phyloP scores from a whole-genome alignment of 2,113 vertebrate genomes.

The Bungarus multicinctus region DNA sequence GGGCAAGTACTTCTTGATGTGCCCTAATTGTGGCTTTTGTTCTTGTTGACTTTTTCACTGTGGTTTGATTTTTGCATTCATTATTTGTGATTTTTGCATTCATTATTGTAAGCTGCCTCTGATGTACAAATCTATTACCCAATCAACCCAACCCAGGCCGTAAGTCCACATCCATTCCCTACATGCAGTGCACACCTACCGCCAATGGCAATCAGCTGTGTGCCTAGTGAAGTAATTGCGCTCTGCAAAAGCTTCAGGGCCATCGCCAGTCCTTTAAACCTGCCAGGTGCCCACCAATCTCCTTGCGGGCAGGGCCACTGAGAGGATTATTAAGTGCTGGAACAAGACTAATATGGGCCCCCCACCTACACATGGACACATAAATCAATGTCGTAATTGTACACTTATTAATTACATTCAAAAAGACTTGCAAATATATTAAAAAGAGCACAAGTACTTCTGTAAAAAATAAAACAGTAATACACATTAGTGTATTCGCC shows the following conservation, averaged over 20 bases:
- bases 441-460: no score
- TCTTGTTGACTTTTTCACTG: background rate
- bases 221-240: background rate
- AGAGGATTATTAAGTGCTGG: no score
- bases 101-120: background rate
- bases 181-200: background rate
- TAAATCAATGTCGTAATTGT: no score
- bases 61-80: background rate
- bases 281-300: background rate
- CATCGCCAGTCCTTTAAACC: background rate
- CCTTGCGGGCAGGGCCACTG: background rate
- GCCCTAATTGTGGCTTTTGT: background rate
- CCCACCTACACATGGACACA: no score
- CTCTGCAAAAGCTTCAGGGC: background rate
- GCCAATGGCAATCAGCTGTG: background rate
- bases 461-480: no score
- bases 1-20: background rate
- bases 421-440: no score
- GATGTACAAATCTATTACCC: background rate
- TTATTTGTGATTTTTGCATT: background rate
- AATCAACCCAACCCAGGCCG: background rate
- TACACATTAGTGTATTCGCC: background rate
- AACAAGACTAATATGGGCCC: no score
- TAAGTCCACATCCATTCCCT: background rate
- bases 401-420: no score